These are phyloP conservation scores for Trematomus loennbergii DNA, from an alignment of 2,113 vertebrate species.

Conservation along the genomic window DNA sequence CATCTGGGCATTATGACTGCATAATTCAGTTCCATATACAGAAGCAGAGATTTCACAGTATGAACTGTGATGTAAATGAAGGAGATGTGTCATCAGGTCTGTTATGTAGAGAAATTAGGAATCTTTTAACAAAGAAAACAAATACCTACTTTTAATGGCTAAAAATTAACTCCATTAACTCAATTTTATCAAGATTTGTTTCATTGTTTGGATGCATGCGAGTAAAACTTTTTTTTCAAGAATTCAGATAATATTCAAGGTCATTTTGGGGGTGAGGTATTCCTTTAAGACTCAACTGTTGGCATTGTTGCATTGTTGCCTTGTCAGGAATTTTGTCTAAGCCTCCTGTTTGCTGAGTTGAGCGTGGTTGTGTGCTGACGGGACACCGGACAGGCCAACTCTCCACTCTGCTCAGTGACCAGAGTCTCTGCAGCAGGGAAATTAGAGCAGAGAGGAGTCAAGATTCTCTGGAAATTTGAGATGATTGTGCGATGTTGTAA, in stretches of 20 bases:
- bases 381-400: neutral
- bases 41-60: neutral
- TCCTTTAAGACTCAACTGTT: neutral
- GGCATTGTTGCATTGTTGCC: neutral
- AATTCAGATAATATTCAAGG: too few relatives aligned
- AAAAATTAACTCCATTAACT: neutral
- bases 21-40: neutral
- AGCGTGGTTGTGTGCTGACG: neutral
- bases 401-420: slow-evolving; percentile 12
- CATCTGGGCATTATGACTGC: neutral
- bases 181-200: too few relatives aligned
- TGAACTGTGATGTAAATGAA: neutral
- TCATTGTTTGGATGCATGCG: too few relatives aligned
- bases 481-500: slow-evolving; percentile 13
- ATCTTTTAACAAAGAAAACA: neutral
- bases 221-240: too few relatives aligned
- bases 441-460: neutral
- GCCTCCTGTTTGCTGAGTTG: neutral
- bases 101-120: neutral
- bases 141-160: neutral
- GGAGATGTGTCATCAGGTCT: neutral
- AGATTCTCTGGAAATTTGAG: neutral
- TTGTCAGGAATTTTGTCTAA: neutral
- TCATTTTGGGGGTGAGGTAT: too few relatives aligned
- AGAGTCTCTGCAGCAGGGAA: neutral